Evolutionary conservation across 2,888 invertebrate genomes (phyloP).

Genomic region (Drosophila tanythrix): DNA sequence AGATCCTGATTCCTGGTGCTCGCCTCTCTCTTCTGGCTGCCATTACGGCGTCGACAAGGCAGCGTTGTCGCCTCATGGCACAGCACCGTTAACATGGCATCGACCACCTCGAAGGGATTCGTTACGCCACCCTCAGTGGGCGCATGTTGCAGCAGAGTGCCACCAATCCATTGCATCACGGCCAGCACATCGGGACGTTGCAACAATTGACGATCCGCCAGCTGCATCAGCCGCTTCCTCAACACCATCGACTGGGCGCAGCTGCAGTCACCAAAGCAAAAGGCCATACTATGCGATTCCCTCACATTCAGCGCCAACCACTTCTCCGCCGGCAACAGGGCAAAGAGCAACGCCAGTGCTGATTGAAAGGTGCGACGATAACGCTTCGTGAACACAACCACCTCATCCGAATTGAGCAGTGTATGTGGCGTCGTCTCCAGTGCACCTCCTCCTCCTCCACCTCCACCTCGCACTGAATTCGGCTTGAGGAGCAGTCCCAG

Average conservation of each 20-base stretch:
- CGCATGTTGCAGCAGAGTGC: slow-evolving; percentile 89
- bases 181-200: slow-evolving; percentile 90
- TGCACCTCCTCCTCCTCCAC: slow-evolving; percentile 4
- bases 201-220: slow-evolving; percentile 88
- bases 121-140: slow-evolving; percentile 85
- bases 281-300: slow-evolving; percentile 92
- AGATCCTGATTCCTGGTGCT: slow-evolving; percentile 76
- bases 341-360: slow-evolving; percentile 91
- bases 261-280: slow-evolving; percentile 94
- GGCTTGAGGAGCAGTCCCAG: slow-evolving; percentile 81
- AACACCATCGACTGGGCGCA: slow-evolving; percentile 87
- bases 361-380: slow-evolving; percentile 97
- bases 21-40: slow-evolving; percentile 27
- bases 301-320: slow-evolving; percentile 88
- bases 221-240: slow-evolving; percentile 84
- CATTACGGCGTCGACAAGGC: slow-evolving; percentile 87
- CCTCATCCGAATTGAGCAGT: slow-evolving; percentile 86
- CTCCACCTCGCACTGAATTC: slow-evolving; percentile 46
- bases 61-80: slow-evolving; percentile 93
- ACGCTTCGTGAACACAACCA: slow-evolving; percentile 91
- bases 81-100: slow-evolving; percentile 91
- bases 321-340: slow-evolving; percentile 89
- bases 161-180: slow-evolving; percentile 88
- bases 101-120: slow-evolving; percentile 89
- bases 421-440: slow-evolving; percentile 82